Evolutionary conservation across 2,888 invertebrate genomes (phyloP), one percentile per base, ranked within the genome.

Genomic region (Venusia cambrica): DNA sequence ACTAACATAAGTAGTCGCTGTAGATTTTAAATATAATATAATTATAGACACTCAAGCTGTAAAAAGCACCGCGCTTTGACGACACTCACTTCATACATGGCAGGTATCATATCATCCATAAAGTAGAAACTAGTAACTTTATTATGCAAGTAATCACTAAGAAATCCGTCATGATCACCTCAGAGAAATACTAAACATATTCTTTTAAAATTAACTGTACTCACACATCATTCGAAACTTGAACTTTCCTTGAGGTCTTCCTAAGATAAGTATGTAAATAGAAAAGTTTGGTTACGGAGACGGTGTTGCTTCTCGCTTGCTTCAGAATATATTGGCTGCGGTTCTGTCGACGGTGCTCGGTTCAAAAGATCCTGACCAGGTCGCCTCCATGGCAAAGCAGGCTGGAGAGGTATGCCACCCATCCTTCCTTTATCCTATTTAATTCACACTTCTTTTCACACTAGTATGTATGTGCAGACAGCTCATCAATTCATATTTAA

Each of bases 371-470:
- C 95, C 95, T 75, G 93, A 94, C 85, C 95, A 95, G 89, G 94
- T 95, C 87, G 93, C 95, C 89, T 92, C 93, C 89, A 94, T 96
- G 94, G 96, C 96, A 89, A 96, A 95, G 89, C 96, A 96, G 88
- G 95, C 96, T 87, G 94, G 95, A 87, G 95, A 96, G 95, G 96
- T 96, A 93, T 91, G 94, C 90, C 79, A 62, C 68, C 73, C 71
- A 69, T 67, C 80, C 73, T 74, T 74, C 79, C 80, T 73, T 68
- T 53, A 68, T 72, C 70, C 67, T 65, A 64, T 49, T 64, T 52
- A 64, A 57, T 44, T 50, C 51, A n/a, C n/a, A n/a, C n/a, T 48
- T 33, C 25, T 20, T 24, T 29, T 35, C 40, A 36, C 33, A 34
- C 39, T 32, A 19, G 24, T 8, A 24, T 22, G 11, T 17, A 16